phyloP scores from a whole-genome alignment of 1,140 invertebrate species.

The Trichonephila clavata region DNA sequence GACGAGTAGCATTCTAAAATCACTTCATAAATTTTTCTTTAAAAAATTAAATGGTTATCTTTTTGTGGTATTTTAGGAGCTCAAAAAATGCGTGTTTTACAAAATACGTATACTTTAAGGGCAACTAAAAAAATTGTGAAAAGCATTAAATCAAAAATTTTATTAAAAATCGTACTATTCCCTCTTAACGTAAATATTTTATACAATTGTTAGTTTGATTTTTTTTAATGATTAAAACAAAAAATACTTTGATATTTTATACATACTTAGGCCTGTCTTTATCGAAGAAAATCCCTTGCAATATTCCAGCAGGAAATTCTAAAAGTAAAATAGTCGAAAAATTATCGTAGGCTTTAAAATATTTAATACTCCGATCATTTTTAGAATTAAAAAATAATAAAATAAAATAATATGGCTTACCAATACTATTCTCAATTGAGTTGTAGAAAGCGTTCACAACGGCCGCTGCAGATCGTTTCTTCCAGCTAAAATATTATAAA shows the following conservation, averaged over 20 bases:
- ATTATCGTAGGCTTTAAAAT: too few relatives aligned
- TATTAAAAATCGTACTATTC: too few relatives aligned
- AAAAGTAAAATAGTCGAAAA: conserved; percentile 34
- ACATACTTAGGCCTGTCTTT: conserved; percentile 88
- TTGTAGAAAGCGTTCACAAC: conserved; percentile 92
- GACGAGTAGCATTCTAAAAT: too few relatives aligned
- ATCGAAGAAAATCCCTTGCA: conserved; percentile 93
- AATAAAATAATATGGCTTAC: conserved; percentile 83
- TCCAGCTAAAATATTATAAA: conserved; percentile 83
- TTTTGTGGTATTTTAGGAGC: too few relatives aligned
- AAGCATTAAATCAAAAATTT: not conserved
- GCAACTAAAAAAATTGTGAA: too few relatives aligned
- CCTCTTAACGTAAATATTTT: too few relatives aligned
- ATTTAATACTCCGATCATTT: not conserved
- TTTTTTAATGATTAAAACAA: too few relatives aligned
- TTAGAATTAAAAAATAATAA: conserved; percentile 25
- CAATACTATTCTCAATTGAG: conserved; percentile 91
- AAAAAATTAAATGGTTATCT: too few relatives aligned
- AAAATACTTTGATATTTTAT: not conserved
- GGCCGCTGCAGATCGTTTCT: conserved; percentile 88
- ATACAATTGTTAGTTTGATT: too few relatives aligned
- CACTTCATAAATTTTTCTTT: too few relatives aligned
- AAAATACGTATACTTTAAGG: too few relatives aligned
- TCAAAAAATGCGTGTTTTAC: too few relatives aligned
- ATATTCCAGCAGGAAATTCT: conserved; percentile 94